Evolutionary conservation across 2,797 vertebrate species (phyloP), one percentile per base, ranked within the genome.

Genomic region (Tiaroga cobitis): DNA sequence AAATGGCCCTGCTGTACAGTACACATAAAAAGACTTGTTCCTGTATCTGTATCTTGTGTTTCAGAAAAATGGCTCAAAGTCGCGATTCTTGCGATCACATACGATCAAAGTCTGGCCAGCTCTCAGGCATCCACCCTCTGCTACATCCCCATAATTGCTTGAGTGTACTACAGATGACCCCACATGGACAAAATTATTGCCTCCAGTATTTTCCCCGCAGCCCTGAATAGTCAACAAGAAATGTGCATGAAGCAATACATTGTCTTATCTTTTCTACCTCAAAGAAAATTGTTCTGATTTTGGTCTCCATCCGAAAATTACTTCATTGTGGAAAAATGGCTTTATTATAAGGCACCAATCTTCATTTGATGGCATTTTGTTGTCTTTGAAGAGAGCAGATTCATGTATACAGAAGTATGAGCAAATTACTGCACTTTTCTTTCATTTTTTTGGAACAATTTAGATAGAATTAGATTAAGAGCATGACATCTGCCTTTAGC

Each of bases 341-440:
- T 96, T 96, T 91, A 97, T 97, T 97, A 95, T 92, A 93, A 93
- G 93, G 90, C 92, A 93, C 93, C 95, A 92, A 95, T 95, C 92
- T 93, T 93, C 92, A 87, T 95, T 94, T 92, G 93, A 93, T 95
- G 94, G 92, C 92, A 96, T 97, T 95, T 95, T 95, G 91, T 91
- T 81, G 89, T 92, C 96, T 99, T 98, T 99, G 97, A 99, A 98
- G 96, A 89, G 91, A 82, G 51, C 89, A 90, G 92, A 91, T 90
- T 92, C 88, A 93, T 92, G 81, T 87, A 96, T 95, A 96, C 94
- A 94, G 93, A 95, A 95, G 95, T 94, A 95, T 94, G 90, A 94
- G 95, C 91, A 99, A 98, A 99, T 98, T 97, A 96, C 96, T 87
- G 95, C 96, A 96, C 94, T 98, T 98, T 98, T 98, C 96, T 96